These are phyloP conservation scores for Chinchilla lanigera DNA, from an alignment of 2,113 vertebrate species.

Conservation along the genomic window DNA sequence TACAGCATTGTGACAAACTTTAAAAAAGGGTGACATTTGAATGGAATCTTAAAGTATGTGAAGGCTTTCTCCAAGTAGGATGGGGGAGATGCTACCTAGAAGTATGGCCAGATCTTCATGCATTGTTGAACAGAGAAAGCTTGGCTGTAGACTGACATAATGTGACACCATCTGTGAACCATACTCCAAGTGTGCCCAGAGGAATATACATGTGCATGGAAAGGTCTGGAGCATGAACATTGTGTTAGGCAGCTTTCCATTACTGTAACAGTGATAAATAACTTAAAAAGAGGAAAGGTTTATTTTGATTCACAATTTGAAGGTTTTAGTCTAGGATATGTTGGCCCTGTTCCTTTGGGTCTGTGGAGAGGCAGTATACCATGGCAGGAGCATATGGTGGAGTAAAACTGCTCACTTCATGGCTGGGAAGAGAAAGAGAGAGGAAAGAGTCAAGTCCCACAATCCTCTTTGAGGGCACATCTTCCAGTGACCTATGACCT, in stretches of 20 bases:
- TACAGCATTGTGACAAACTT: background rate
- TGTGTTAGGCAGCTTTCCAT: background rate
- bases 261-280: background rate
- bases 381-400: background rate
- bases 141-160: background rate
- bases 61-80: background rate
- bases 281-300: background rate
- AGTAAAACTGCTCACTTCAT: background rate
- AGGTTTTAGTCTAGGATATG: background rate
- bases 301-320: background rate
- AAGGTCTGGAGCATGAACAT: background rate
- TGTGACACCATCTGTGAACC: background rate
- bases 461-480: background rate
- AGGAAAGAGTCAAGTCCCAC: background rate
- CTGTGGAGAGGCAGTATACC: background rate
- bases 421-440: background rate
- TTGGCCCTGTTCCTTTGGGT: background rate
- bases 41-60: background rate
- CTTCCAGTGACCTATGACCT: background rate
- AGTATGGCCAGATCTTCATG: background rate
- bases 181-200: background rate
- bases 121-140: background rate
- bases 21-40: background rate
- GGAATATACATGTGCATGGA: fast-evolving
- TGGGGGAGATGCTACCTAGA: background rate